phyloP scores from a whole-genome alignment of 37 sponge, comb jelly and placozoan species.

The Ianthella basta region DNA sequence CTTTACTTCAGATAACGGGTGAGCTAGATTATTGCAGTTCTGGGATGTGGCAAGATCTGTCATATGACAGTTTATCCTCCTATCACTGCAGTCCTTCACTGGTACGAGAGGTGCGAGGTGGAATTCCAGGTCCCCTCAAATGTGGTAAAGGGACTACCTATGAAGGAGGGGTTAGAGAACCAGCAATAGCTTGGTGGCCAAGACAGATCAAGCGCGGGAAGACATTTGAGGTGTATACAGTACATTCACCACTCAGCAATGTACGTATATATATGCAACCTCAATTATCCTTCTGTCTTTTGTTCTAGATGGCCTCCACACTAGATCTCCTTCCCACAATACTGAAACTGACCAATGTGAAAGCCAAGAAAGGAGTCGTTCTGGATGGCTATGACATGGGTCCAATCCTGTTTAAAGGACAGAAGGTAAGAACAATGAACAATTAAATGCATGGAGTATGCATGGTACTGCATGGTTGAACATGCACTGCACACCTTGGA shows the following conservation, averaged over 20 bases:
- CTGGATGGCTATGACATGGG: conserved; percentile 64
- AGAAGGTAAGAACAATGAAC: background rate
- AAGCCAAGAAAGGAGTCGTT: conserved; percentile 25
- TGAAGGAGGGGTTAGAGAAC: conserved; percentile 72
- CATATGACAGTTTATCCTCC: too few species aligned
- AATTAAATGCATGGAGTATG: too few species aligned
- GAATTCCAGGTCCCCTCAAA: conserved; percentile 64
- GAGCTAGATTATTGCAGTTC: conserved; percentile 62
- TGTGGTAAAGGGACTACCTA: conserved; percentile 78
- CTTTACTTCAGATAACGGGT: conserved; percentile 72
- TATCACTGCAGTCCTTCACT: too few species aligned
- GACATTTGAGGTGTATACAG: conserved; percentile 39
- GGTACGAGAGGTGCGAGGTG: background rate
- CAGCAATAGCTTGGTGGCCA: conserved; percentile 75
- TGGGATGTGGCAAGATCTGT: too few species aligned
- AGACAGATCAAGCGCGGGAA: conserved; percentile 57
- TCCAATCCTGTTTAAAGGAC: conserved; percentile 35
- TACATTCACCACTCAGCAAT: background rate
- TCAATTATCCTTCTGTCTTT: too few species aligned
- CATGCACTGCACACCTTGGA: too few species aligned
- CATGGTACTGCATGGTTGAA: too few species aligned
- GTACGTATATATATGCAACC: too few species aligned
- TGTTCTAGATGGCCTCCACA: conserved; percentile 41
- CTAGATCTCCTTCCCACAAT: conserved; percentile 59
- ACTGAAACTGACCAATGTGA: conserved; percentile 25